These are phyloP conservation scores for Electrona antarctica DNA, from an alignment of 2,113 vertebrate species.

Conservation along the genomic window DNA sequence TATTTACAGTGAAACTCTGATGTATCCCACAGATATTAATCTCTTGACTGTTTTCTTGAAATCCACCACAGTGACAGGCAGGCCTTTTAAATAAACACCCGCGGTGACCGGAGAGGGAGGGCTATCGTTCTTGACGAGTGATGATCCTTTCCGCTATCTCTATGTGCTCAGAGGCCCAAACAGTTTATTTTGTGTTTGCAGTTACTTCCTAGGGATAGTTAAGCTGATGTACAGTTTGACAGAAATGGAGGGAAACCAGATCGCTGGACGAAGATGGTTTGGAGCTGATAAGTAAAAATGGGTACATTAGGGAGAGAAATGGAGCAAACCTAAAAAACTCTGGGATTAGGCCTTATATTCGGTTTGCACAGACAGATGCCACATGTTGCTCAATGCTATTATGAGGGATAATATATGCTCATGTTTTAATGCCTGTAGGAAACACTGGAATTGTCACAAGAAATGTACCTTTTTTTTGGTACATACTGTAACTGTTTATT, in stretches of 20 bases:
- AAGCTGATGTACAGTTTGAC: conserved; percentile 94
- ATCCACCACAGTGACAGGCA: conserved; percentile 76
- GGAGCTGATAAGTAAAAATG: conserved; percentile 92
- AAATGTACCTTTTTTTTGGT: no score
- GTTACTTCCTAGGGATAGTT: conserved; percentile 95
- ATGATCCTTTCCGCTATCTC: conserved; percentile 95
- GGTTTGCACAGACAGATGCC: conserved; percentile 60
- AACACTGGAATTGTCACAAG: neutral
- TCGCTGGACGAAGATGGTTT: conserved; percentile 91
- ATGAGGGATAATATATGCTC: conserved; percentile 18
- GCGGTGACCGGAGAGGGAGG: conserved; percentile 89
- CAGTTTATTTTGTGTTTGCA: conserved; percentile 99
- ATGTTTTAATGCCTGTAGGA: conserved; percentile 8
- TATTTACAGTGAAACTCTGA: conserved; percentile 63
- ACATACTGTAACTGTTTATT: no score
- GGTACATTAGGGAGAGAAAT: conserved; percentile 76
- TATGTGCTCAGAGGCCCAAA: conserved; percentile 88
- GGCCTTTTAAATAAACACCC: conserved; percentile 90
- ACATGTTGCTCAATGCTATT: conserved; percentile 57
- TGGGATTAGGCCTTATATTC: conserved; percentile 69
- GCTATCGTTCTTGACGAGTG: conserved; percentile 91
- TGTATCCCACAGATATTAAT: conserved; percentile 66
- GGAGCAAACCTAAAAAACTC: conserved; percentile 64
- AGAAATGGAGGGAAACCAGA: conserved; percentile 94
- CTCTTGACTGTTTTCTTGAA: conserved; percentile 63